phyloP scores from a whole-genome alignment of 2,888 invertebrate species.

The Drosophila helvetica region DNA sequence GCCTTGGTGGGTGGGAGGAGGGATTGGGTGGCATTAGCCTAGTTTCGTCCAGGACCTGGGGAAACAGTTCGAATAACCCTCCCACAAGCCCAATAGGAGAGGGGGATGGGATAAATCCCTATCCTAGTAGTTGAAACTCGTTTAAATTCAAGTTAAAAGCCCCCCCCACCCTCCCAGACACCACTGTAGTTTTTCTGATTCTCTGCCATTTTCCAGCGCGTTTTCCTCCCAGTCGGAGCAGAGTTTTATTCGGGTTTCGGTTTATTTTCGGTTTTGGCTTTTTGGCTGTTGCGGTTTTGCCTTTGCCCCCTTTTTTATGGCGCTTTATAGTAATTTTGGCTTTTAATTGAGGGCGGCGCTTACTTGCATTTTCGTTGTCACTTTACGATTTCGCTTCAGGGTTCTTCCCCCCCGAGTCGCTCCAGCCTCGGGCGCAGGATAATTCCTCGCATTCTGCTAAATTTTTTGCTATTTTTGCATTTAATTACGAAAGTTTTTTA shows the following conservation, averaged over 20 bases:
- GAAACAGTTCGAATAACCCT: conserved; percentile 38
- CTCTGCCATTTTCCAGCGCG: conserved; percentile 34
- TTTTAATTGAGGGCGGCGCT: conserved; percentile 74
- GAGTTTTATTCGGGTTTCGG: conserved; percentile 44
- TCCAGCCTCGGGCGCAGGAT: conserved; percentile 29
- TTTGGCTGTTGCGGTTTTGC: conserved; percentile 41
- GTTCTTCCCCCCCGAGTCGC: neutral
- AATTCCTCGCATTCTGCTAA: conserved; percentile 25
- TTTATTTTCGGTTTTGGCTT: conserved; percentile 40
- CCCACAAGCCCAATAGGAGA: conserved; percentile 12
- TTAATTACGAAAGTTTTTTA: conserved; percentile 79
- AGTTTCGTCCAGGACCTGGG: neutral
- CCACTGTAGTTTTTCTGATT: conserved; percentile 31
- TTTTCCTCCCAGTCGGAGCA: conserved; percentile 4
- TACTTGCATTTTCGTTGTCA: conserved; percentile 77
- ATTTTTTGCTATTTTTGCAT: conserved; percentile 58
- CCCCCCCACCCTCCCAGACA: conserved; percentile 2
- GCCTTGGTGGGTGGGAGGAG: neutral
- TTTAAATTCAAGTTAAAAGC: conserved; percentile 56
- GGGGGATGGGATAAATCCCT: neutral
- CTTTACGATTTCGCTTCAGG: conserved; percentile 55
- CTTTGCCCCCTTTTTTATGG: conserved; percentile 26
- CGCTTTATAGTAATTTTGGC: conserved; percentile 68
- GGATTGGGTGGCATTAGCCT: neutral
- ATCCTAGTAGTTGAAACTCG: conserved; percentile 21